phyloP scores from a whole-genome alignment of 1,140 invertebrate genomes.

The Whitmania pigra region DNA sequence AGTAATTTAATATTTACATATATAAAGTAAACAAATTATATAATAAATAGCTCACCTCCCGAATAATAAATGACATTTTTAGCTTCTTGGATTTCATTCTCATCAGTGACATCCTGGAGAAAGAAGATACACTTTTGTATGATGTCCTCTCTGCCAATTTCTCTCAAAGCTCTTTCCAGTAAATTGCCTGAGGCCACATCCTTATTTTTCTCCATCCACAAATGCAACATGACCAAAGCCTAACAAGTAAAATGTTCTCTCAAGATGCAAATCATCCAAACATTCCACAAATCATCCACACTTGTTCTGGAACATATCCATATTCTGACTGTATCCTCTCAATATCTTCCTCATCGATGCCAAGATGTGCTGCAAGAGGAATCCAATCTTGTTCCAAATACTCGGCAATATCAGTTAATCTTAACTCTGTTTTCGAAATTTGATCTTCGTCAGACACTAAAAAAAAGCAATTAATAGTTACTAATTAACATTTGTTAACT shows the following conservation, averaged over 20 bases:
- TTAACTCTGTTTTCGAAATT: constrained; percentile 56
- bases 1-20: too few relatives aligned
- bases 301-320: constrained; percentile 68
- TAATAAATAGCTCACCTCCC: background rate
- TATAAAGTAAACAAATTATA: background rate
- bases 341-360: constrained; percentile 68
- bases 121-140: constrained; percentile 78
- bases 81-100: constrained; percentile 62
- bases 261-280: background rate
- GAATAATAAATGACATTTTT: constrained; percentile 40
- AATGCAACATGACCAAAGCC: constrained; percentile 78
- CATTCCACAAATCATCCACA: background rate
- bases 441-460: constrained; percentile 14
- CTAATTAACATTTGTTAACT: too few relatives aligned
- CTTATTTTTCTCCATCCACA: constrained; percentile 62
- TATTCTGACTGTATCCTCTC: constrained; percentile 74
- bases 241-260: constrained; percentile 42
- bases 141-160: constrained; percentile 80
- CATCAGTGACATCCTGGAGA: constrained; percentile 64
- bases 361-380: constrained; percentile 59
- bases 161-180: constrained; percentile 71
- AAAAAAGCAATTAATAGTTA: background rate
- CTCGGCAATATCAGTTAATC: constrained; percentile 80
- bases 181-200: constrained; percentile 69
- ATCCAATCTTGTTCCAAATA: constrained; percentile 79